These are phyloP conservation scores for Arion vulgaris DNA, from an alignment of 1,140 invertebrate species.

Conservation along the genomic window DNA sequence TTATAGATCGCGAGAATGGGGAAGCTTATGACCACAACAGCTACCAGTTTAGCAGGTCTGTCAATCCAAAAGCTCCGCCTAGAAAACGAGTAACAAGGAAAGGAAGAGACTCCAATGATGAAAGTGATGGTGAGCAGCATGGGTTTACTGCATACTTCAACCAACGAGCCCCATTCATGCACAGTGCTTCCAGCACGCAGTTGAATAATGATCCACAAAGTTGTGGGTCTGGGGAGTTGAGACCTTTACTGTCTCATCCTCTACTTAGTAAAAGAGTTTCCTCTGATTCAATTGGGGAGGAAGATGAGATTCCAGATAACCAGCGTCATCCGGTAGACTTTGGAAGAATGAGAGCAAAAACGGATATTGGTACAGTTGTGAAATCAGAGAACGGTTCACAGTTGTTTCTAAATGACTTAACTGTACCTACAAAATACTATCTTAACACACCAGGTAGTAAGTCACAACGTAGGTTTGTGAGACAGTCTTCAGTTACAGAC, in stretches of 20 bases:
- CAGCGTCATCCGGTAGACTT: background rate
- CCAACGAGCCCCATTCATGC: background rate
- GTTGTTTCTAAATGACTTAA: conserved; percentile 56
- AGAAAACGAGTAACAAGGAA: conserved; percentile 43
- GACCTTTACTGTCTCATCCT: background rate
- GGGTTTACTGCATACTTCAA: background rate
- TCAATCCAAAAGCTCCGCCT: conserved; percentile 60
- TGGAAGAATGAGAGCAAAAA: conserved; percentile 12
- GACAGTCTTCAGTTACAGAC: conserved; percentile 47
- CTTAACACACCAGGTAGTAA: background rate
- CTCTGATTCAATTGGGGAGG: conserved; percentile 5
- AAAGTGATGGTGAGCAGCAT: background rate
- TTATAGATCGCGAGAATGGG: background rate
- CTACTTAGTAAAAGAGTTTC: background rate
- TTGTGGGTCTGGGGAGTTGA: background rate
- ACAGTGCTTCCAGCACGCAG: background rate
- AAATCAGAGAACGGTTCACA: conserved; percentile 63
- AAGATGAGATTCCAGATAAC: background rate
- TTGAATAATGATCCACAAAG: background rate
- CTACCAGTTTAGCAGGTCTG: background rate
- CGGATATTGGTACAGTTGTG: conserved; percentile 43
- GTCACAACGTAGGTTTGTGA: background rate
- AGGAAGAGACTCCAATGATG: conserved; percentile 20
- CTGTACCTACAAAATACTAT: conserved; percentile 24
- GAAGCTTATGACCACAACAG: background rate